Percentiles rank a stretch among this genome's conserved stretches.
phyloP scores from a whole-genome alignment of 2,113 vertebrate species.

The Salvelinus alpinus region DNA sequence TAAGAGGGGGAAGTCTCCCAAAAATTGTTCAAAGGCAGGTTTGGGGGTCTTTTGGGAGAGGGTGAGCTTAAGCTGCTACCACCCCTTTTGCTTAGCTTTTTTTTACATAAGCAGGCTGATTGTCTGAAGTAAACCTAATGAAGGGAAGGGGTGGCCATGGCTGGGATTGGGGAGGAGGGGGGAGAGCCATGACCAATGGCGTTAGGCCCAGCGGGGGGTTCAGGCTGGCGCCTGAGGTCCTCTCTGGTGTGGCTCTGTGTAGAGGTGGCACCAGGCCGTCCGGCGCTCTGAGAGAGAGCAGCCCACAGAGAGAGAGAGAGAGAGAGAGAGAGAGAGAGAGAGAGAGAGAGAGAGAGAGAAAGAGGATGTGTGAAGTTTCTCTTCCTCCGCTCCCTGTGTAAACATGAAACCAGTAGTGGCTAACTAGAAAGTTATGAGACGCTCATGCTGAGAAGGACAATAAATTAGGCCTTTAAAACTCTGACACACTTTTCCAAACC shows the following conservation, averaged over 20 bases:
- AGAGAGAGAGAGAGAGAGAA: slow-evolving; percentile 14
- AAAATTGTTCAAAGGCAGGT: slow-evolving; percentile 79
- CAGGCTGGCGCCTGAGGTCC: slow-evolving; percentile 80
- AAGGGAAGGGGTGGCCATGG: slow-evolving; percentile 46
- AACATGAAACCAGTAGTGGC: slow-evolving; percentile 82
- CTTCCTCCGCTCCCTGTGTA: slow-evolving; percentile 63
- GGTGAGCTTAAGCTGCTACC: slow-evolving; percentile 61
- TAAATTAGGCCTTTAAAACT: slow-evolving; percentile 79
- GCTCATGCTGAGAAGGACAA: slow-evolving; percentile 77
- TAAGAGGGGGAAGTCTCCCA: slow-evolving; percentile 79
- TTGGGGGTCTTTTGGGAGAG: slow-evolving; percentile 76
- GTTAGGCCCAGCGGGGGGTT: slow-evolving; percentile 77
- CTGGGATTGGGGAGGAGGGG: slow-evolving; percentile 32
- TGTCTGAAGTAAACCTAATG: slow-evolving; percentile 62
- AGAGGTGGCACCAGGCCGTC: slow-evolving; percentile 65
- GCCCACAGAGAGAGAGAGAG: slow-evolving; percentile 23
- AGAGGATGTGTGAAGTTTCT: slow-evolving; percentile 75
- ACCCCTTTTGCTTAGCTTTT: slow-evolving; percentile 38
- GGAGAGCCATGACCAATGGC: slow-evolving; percentile 72
- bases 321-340: slow-evolving; percentile 42
- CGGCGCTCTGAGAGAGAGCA: slow-evolving; percentile 42
- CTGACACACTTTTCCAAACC: slow-evolving; percentile 72
- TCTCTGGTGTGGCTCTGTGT: slow-evolving; percentile 54
- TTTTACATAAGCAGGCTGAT: slow-evolving; percentile 52
- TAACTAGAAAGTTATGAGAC: slow-evolving; percentile 83